Evolutionary conservation across 2,797 vertebrate genomes (phyloP).

Genomic region (Pogoniulus pusillus): DNA sequence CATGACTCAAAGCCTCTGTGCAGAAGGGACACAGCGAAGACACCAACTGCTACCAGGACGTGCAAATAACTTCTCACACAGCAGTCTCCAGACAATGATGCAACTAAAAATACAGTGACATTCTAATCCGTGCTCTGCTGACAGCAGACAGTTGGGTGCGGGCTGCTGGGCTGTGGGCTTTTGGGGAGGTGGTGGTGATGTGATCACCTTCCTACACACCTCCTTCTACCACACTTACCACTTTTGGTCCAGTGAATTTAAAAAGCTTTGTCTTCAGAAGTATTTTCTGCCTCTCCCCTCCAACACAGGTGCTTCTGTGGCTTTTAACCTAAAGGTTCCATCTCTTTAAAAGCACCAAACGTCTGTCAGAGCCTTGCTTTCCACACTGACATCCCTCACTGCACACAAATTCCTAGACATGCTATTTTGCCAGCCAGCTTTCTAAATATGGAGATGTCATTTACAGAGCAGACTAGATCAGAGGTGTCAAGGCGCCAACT

Average conservation of each 20-base stretch:
- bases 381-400: background rate
- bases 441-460: background rate
- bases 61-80: background rate
- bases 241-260: background rate
- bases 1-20: background rate
- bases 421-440: constrained; percentile 33
- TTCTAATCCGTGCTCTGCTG: background rate
- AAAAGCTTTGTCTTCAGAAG: background rate
- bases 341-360: background rate
- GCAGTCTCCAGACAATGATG: background rate
- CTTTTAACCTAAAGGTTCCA: background rate
- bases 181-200: background rate
- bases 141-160: background rate
- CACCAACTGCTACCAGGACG: background rate
- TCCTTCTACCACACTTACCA: background rate
- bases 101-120: background rate
- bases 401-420: constrained; percentile 22
- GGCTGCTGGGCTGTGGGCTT: too few relatives aligned
- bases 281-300: background rate
- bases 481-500: constrained; percentile 17
- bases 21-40: background rate
- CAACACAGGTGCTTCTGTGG: background rate
- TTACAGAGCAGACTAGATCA: background rate
- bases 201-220: background rate
- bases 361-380: background rate